Percentiles rank a stretch among this genome's conserved stretches.
Conservation (phyloP, 2,113 vertebrate genomes). For the Symphodus melops region DNA sequence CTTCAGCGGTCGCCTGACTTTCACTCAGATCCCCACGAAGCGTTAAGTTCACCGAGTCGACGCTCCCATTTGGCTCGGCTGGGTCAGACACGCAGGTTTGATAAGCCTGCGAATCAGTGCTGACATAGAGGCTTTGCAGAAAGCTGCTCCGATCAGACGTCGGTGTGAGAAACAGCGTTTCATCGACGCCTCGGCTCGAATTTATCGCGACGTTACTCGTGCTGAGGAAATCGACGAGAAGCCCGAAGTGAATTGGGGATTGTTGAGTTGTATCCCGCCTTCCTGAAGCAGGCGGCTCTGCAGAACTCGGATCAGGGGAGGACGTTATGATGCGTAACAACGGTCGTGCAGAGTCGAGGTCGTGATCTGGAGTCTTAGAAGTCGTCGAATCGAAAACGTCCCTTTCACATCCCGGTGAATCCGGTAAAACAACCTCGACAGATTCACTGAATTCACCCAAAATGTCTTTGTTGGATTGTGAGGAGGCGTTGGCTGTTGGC, state of each 20-base stretch:
- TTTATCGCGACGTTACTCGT: not conserved
- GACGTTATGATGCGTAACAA: conserved; percentile 52
- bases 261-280: not conserved
- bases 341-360: conserved; percentile 30
- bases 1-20: not conserved
- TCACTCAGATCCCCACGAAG: conserved; percentile 19
- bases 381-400: not conserved
- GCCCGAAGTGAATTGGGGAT: conserved; percentile 65
- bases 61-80: conserved; percentile 20
- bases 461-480: not conserved
- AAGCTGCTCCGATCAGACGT: conserved; percentile 51
- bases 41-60: conserved; percentile 31
- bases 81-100: conserved; percentile 71
- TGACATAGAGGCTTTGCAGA: conserved; percentile 58
- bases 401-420: not conserved
- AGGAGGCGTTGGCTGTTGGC: not conserved
- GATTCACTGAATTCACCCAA: not conserved
- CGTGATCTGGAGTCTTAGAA: conserved; percentile 4
- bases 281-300: not conserved
- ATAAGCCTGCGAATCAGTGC: conserved; percentile 69
- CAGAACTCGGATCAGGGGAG: conserved; percentile 43
- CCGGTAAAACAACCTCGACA: not conserved
- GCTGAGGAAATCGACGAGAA: conserved; percentile 35
- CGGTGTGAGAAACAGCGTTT: not conserved
- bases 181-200: not conserved